Evolutionary conservation across 2,888 invertebrate species (phyloP).

Genomic region (Drosophila nr. fundita): DNA sequence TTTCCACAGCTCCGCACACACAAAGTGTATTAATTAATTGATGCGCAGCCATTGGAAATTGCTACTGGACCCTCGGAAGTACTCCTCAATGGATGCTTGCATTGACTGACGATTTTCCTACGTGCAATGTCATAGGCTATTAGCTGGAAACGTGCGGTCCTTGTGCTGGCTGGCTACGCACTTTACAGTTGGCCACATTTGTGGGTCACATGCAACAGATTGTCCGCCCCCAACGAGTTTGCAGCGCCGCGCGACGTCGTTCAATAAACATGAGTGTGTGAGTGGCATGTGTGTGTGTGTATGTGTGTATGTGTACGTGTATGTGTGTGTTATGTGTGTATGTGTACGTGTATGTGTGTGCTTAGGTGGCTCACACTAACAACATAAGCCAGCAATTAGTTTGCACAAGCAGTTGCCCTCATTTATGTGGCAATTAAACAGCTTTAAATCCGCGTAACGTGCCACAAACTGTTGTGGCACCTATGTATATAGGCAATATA

Average conservation of each 20-base stretch:
- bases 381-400: conserved; percentile 47
- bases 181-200: conserved; percentile 59
- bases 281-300: conserved; percentile 11
- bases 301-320: not conserved
- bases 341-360: conserved; percentile 7
- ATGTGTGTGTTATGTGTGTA: not conserved
- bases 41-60: conserved; percentile 18
- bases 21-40: conserved; percentile 44
- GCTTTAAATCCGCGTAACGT: conserved; percentile 37
- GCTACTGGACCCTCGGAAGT: not conserved
- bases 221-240: conserved; percentile 28
- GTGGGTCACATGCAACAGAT: conserved; percentile 72
- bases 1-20: not conserved
- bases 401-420: conserved; percentile 44
- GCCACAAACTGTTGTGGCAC: conserved; percentile 10
- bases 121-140: conserved; percentile 60
- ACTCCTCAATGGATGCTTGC: not conserved
- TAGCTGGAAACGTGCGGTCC: not conserved
- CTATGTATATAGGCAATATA: conserved; percentile 9
- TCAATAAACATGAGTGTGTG: conserved; percentile 41
- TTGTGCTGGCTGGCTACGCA: conserved; percentile 20
- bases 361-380: conserved; percentile 20
- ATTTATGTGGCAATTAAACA: conserved; percentile 73
- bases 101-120: conserved; percentile 54
- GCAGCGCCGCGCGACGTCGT: conserved; percentile 8